phyloP scores from a whole-genome alignment of 2,797 vertebrate genomes.

The Gallinago nigripennis region DNA sequence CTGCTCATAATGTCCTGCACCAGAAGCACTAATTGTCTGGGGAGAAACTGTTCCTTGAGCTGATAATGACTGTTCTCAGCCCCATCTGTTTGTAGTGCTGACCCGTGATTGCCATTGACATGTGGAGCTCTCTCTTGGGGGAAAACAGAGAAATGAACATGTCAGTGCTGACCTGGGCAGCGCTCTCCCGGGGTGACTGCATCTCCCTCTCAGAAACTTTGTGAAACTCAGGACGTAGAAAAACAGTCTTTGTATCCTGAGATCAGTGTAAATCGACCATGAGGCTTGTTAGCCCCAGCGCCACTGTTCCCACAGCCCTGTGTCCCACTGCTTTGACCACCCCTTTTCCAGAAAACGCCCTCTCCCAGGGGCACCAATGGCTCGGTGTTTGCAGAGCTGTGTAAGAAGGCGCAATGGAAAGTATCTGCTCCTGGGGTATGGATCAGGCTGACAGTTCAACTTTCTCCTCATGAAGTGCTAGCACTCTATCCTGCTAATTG shows the following conservation, averaged over 20 bases:
- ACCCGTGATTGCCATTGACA: background rate
- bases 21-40: background rate
- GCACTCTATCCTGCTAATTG: no score
- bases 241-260: background rate
- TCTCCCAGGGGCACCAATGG: rapidly evolving
- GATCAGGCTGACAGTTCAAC: rapidly evolving
- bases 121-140: background rate
- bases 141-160: rapidly evolving
- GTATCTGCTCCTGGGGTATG: rapidly evolving
- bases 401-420: rapidly evolving
- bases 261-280: rapidly evolving
- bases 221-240: rapidly evolving
- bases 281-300: background rate
- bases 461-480: background rate
- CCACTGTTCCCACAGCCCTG: background rate
- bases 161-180: background rate
- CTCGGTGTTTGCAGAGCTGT: background rate
- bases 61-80: background rate
- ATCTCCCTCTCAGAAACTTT: background rate
- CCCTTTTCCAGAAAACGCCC: rapidly evolving
- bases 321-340: background rate
- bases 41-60: background rate
- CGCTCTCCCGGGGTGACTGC: rapidly evolving
- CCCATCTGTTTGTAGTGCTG: background rate
- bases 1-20: background rate